Evolutionary conservation across 2,888 invertebrate species (phyloP), one percentile per base, ranked within the genome.

Genomic region (Galeruca laticollis): DNA sequence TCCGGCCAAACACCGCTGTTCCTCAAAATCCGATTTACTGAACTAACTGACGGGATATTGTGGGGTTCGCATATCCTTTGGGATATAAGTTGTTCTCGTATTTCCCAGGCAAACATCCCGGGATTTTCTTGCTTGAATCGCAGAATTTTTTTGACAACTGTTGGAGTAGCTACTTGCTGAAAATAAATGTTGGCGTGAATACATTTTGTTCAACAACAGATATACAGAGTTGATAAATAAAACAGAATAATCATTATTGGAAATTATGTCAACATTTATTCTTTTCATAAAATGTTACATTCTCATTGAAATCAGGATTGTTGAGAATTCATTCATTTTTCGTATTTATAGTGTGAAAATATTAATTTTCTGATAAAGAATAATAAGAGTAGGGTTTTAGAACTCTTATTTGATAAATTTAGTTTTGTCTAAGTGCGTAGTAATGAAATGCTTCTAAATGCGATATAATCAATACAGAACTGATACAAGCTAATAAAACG

Each of bases 41-140:
- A 97, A 73, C 96, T 96, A 78, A 98, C 96, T 9, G 96, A 96
- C 0, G 98, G 98, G 77, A 97, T 94, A 72, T 93, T 93, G 84
- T 93, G 93, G 0, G 94, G 94, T 84, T 97, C 97, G 82, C 97
- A 97, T 76, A 97, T 93, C 68, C 96, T 90, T 81, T 97, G 96
- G 56, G 94, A 91, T 65, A 97, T 90, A 74, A 98, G 88, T 79
- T 95, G 92, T 85, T 98, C 94, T 0, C 97, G 89, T 75, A 98
- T 97, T 88, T 98, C 98, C 97, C 97, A 98, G 10, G 97, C 97
- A 85, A 98, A 97, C 92, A 97, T 94, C 5, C 96, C 95, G 0
- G 97, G 97, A 85, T 97, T 97, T 84, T 97, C 96, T 82, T 96
- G 95, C 84, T 98, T 98, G 80, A 96, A 90, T 5, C 96, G 92